Base-by-base conservation (phyloP, 2,888 invertebrate genomes). In the Archaeoteleia sp. region DNA sequence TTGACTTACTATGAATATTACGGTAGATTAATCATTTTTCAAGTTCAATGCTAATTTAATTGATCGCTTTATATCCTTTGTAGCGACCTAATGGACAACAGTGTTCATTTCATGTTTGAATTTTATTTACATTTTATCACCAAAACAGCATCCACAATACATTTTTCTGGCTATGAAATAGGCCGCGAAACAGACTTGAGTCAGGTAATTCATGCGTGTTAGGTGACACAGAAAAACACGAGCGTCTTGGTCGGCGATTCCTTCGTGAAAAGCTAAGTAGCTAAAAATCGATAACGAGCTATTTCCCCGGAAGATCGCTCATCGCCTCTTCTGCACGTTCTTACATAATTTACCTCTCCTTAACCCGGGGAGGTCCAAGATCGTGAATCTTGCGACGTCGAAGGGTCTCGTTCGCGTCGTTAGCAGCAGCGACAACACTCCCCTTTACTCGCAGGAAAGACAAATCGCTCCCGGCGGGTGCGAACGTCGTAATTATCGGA, bases 401-500 rank as follows among this genome's bases (percentile, higher is more conserved):
- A 30, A 25, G 34, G 17, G 46, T 68, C 61, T 63, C 61, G 55
- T 62, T 65, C 48, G 60, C 57, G 40, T 66, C 58, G 60, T 63
- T 68, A 61, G 51, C 58, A 54, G 51, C n/a, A 57, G 49, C 34
- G 29, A 58, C 45, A 57, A 30, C 35, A 49, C 49, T 49, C 30
- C 48, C 37, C 42, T 58, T 35, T 39, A 55, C 73, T 45, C 57
- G 62, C 61, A 62, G 71, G 65, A 71, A 79, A 77, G 78, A 78
- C 77, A 78, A 79, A 79, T 79, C 72, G 79, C 70, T 70, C 73
- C 73, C 74, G 74, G 71, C 74, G 74, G 74, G 74, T 76, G 77
- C 74, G 76, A 78, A 77, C 72, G 78, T 78, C 76, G 73, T 76
- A 74, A 77, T 79, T 79, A 79, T 79, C 77, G 75, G 68, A 70